A percentile compares a stretch with the other conserved stretches of the same genome.
These are phyloP conservation scores for Deroptyus accipitrinus DNA, from an alignment of 2,113 vertebrate genomes.

Conservation along the genomic window DNA sequence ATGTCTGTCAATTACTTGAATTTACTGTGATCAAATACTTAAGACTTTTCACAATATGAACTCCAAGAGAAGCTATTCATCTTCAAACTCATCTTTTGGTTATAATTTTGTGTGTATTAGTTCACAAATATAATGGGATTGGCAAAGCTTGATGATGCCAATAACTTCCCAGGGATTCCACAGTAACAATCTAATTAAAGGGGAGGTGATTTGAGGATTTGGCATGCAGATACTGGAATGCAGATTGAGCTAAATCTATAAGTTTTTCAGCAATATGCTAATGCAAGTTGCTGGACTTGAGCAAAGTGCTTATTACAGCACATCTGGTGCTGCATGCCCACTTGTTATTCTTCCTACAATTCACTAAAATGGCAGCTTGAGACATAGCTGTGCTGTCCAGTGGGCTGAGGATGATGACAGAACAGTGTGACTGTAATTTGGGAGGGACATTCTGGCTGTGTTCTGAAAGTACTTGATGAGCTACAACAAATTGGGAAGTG, in stretches of 20 bases:
- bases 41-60: not conserved
- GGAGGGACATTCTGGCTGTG: not conserved
- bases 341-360: not conserved
- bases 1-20: not conserved
- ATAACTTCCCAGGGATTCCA: not conserved
- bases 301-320: not conserved
- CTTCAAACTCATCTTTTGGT: not conserved
- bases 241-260: not conserved
- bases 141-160: not conserved
- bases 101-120: not conserved
- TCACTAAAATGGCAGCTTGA: not conserved
- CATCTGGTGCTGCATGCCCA: not conserved
- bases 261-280: not conserved
- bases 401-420: not conserved
- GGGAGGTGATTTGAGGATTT: not conserved
- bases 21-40: not conserved
- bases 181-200: not conserved
- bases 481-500: not conserved
- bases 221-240: not conserved
- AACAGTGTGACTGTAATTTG: not conserved
- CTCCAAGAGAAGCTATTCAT: not conserved
- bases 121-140: not conserved
- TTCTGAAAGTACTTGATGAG: not conserved
- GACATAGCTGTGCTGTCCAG: too few species aligned
- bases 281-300: not conserved